Evolutionary conservation across 1,140 invertebrate genomes (phyloP).

Genomic region (Oncopodura yosiiana): DNA sequence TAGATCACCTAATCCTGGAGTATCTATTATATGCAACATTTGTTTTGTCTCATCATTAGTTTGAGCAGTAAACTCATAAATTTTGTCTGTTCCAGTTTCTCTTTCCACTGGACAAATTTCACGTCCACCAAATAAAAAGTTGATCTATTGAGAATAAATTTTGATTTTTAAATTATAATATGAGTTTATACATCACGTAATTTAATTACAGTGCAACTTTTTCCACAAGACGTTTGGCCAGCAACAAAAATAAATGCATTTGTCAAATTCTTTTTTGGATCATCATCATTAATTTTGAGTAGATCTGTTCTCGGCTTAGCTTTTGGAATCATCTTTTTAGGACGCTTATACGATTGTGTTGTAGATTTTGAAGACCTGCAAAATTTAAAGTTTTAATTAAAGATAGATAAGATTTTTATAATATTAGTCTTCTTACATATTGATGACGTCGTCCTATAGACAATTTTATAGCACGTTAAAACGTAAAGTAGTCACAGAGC

Average conservation of each 20-base stretch:
- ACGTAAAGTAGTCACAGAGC: no score
- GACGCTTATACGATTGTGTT: no score
- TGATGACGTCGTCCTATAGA: no score
- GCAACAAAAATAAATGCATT: neutral
- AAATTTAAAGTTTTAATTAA: no score
- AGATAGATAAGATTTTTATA: no score
- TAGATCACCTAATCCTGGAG: constrained; percentile 7
- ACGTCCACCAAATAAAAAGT: neutral
- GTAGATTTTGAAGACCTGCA: no score
- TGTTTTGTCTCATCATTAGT: neutral
- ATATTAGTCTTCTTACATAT: no score
- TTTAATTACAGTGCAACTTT: neutral
- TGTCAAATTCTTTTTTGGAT: neutral
- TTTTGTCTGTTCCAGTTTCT: constrained; percentile 3
- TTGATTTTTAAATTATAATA: neutral
- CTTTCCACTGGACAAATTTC: constrained; percentile 12
- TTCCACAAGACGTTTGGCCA: constrained; percentile 2
- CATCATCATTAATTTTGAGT: neutral
- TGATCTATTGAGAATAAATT: no score
- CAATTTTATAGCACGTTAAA: no score
- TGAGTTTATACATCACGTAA: no score
- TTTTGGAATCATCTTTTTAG: no score
- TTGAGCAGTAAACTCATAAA: neutral
- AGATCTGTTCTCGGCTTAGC: no score
- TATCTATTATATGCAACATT: constrained; percentile 3